These are phyloP conservation scores for Ancistrus triradiatus DNA, from an alignment of 2,113 vertebrate species.

Conservation along the genomic window DNA sequence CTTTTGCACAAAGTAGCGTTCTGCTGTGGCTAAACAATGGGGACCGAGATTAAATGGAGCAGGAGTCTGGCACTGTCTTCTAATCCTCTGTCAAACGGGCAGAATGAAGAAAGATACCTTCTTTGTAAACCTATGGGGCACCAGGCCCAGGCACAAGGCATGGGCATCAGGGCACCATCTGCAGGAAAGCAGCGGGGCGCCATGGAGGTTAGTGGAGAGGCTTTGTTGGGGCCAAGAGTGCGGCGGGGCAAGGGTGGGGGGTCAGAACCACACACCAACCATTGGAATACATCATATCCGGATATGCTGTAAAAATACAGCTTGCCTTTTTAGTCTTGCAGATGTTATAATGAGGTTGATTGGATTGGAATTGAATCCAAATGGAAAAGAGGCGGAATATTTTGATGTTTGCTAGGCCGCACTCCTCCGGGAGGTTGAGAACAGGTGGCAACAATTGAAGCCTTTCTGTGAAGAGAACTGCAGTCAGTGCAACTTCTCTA, in stretches of 20 bases:
- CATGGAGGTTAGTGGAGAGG: slow-evolving; percentile 26
- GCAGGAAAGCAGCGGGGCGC: slow-evolving; percentile 38
- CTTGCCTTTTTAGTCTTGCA: slow-evolving; percentile 39
- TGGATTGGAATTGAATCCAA: slow-evolving; percentile 40
- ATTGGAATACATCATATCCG: slow-evolving; percentile 34
- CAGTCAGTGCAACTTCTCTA: not conserved
- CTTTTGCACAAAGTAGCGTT: not conserved
- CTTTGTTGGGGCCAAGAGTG: slow-evolving; percentile 29
- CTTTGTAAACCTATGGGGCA: not conserved
- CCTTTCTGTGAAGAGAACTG: slow-evolving; percentile 8
- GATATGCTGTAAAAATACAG: slow-evolving; percentile 31
- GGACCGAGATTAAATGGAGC: not conserved
- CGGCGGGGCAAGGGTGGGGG: not conserved
- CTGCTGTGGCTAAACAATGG: not conserved
- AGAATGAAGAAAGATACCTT: not conserved
- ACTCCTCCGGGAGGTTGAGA: slow-evolving; percentile 14
- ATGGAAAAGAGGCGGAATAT: slow-evolving; percentile 29
- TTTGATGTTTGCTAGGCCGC: slow-evolving; percentile 34
- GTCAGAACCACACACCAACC: slow-evolving; percentile 48
- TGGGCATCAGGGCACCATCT: slow-evolving; percentile 54
- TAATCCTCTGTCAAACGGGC: not conserved
- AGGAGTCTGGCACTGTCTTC: not conserved
- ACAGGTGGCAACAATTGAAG: slow-evolving; percentile 32
- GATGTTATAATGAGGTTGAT: slow-evolving; percentile 47
- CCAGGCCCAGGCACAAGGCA: slow-evolving; percentile 44